Conservation (phyloP, 2,797 vertebrate genomes). For the Echeneis naucrates region DNA sequence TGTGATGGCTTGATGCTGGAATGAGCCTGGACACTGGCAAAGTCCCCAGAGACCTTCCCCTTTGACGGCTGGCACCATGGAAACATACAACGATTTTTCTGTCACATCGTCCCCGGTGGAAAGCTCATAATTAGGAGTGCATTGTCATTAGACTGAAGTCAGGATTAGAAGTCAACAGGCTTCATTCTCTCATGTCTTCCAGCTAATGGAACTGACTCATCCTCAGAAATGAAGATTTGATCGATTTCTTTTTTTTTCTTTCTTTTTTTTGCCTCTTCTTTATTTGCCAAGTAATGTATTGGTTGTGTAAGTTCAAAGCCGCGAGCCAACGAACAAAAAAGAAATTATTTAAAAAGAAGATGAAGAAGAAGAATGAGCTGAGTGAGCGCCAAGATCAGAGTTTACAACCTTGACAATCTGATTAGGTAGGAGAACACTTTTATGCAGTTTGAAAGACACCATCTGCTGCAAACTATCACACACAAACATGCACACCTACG, state of each 20-base stretch:
- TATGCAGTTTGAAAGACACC: constrained; percentile 41
- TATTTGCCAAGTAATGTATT: constrained; percentile 11
- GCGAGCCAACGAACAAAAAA: constrained; percentile 12
- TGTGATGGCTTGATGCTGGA: constrained; percentile 1
- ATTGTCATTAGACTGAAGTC: constrained; percentile 67
- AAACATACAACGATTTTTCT: constrained; percentile 65
- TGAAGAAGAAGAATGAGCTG: constrained; percentile 6
- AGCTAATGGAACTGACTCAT: constrained; percentile 53
- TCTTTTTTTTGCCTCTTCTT: rapidly evolving
- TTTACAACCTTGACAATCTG: constrained; percentile 48
- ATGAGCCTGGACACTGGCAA: constrained; percentile 46
- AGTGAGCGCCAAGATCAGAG: constrained; percentile 3
- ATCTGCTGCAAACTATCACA: constrained; percentile 21
- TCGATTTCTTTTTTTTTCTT: constrained; percentile 16
- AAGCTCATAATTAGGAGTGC: constrained; percentile 73
- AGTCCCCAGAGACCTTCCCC: constrained; percentile 52
- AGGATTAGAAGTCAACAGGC: constrained; percentile 43
- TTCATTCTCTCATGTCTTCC: constrained; percentile 31
- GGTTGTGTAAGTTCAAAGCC: background rate
- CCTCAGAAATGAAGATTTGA: constrained; percentile 32
- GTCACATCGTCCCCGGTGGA: constrained; percentile 56
- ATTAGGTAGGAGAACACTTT: constrained; percentile 44
- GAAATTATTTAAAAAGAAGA: background rate
- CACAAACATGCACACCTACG: background rate
- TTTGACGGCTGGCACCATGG: constrained; percentile 68